A percentile compares a stretch with the other conserved stretches of the same genome.
phyloP scores from a whole-genome alignment of 2,113 vertebrate species.

The Entelurus aequoreus region DNA sequence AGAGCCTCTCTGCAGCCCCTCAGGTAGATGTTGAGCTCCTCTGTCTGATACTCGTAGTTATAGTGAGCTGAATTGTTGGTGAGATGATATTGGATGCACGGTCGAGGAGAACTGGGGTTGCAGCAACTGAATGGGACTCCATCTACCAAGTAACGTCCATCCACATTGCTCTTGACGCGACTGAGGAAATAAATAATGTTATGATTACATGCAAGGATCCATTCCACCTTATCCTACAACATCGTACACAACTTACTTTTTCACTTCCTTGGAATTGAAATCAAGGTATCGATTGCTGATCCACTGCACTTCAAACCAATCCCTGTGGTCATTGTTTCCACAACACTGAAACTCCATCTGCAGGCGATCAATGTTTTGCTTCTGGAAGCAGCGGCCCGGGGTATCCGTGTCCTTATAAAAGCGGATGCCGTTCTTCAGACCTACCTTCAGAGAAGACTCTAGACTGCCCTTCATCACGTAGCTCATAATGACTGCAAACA shows the following conservation, averaged over 20 bases:
- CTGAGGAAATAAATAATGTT: constrained; percentile 41
- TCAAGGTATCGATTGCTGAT: constrained; percentile 81
- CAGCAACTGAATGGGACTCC: constrained; percentile 82
- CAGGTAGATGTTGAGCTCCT: constrained; percentile 78
- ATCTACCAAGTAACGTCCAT: constrained; percentile 76
- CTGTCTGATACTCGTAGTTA: constrained; percentile 75
- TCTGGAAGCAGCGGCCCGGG: constrained; percentile 79
- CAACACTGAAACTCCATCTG: constrained; percentile 82
- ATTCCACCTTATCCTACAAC: neutral
- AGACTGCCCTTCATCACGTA: constrained; percentile 74
- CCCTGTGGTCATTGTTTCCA: constrained; percentile 76
- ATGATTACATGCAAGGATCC: neutral
- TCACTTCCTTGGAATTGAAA: constrained; percentile 77
- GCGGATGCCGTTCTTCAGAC: constrained; percentile 75
- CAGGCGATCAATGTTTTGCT: constrained; percentile 78
- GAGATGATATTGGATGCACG: constrained; percentile 76
- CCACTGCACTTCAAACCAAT: constrained; percentile 85
- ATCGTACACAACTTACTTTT: constrained; percentile 69
- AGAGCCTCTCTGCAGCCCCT: constrained; percentile 76
- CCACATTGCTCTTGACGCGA: constrained; percentile 79
- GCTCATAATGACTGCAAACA: constrained; percentile 73
- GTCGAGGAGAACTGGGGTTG: constrained; percentile 76
- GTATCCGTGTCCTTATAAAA: constrained; percentile 83
- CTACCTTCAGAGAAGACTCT: constrained; percentile 73
- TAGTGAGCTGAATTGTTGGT: constrained; percentile 80